Conservation (phyloP, 1,140 invertebrate genomes). For the Rhyzopertha dominica region DNA sequence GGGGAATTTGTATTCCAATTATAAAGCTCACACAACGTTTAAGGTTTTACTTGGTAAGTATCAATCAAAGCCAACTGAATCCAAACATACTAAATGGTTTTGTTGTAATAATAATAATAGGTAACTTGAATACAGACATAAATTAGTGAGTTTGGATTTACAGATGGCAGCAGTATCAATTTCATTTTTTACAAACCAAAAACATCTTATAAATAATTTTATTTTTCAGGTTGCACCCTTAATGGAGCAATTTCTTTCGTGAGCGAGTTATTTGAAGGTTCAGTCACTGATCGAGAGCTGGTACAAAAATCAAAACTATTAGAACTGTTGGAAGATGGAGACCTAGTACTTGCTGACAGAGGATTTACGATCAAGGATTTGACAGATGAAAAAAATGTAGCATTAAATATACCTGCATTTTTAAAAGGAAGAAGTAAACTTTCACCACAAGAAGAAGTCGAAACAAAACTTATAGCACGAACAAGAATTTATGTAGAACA, state of each 20-base stretch:
- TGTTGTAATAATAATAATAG: too few relatives aligned
- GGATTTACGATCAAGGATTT: slow-evolving; percentile 23
- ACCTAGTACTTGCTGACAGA: slow-evolving; percentile 24
- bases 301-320: slow-evolving; percentile 18
- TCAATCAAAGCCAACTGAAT: too few relatives aligned
- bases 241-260: slow-evolving; percentile 24
- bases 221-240: slow-evolving; percentile 22
- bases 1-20: slow-evolving; percentile 27
- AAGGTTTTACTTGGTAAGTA: slow-evolving; percentile 24
- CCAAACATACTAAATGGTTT: too few relatives aligned
- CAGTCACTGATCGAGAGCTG: slow-evolving; percentile 21
- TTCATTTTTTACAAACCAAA: too few relatives aligned
- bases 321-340: slow-evolving; percentile 20
- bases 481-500: slow-evolving; percentile 25
- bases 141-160: too few relatives aligned
- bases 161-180: too few relatives aligned
- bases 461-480: slow-evolving; percentile 24
- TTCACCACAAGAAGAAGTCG: slow-evolving; percentile 19
- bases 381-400: slow-evolving; percentile 21
- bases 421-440: slow-evolving; percentile 17
- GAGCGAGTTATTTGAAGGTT: slow-evolving; percentile 21
- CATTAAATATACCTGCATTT: slow-evolving; percentile 29
- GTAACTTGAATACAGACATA: too few relatives aligned
- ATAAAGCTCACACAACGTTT: slow-evolving; percentile 23
- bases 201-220: too few relatives aligned